Base-by-base conservation (phyloP, 2,113 vertebrate species). In the Clarias macrocephalus region DNA sequence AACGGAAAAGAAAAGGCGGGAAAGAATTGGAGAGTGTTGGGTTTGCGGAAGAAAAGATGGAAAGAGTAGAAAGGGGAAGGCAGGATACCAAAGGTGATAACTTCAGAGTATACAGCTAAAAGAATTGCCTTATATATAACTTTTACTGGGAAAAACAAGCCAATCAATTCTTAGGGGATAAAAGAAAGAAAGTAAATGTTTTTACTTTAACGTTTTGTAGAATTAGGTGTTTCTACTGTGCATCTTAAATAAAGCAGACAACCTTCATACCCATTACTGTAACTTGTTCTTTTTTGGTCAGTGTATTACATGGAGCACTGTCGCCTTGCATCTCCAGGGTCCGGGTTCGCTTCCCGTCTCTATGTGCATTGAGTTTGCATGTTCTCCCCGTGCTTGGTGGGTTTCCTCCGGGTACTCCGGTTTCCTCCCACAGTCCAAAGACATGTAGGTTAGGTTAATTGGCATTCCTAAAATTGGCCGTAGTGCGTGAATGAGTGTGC, bases 51-150 rank as follows among this genome's bases (percentile, higher is more conserved):
- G 59, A 86, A 68, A 72, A 2, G 80, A n/a, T n/a, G 42, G 62
- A 80, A 77, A 33, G 65, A 85, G 57, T 90, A 68, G 66, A 85
- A 77, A 57, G 62, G 84, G 60, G 80, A 79, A 80, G 63, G 85
- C 11, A 59, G 82, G 80, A 52, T 65, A 83, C 79, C 15, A 62
- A 85, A 84, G 77, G 88, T 89, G 85, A 85, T 89, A 21, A 37
- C 6, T 21, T 21, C 3, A 8, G 65, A 16, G 12, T 30, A 30
- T 15, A 68, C 65, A 15, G 28, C 28, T 30, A 7, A 5, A 30
- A 68, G n/a, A 66, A 28, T 28, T 19, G 30, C 37, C 30, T 37
- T 68, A 19, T 70, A 48, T 48, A 48, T 48, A 7, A 48, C 33
- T 37, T 72, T 19, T 37, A 37, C 23, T 9, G 21, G 42, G 33